Base-by-base conservation (phyloP, 2,797 vertebrate species). In the Sciurus vulgaris region DNA sequence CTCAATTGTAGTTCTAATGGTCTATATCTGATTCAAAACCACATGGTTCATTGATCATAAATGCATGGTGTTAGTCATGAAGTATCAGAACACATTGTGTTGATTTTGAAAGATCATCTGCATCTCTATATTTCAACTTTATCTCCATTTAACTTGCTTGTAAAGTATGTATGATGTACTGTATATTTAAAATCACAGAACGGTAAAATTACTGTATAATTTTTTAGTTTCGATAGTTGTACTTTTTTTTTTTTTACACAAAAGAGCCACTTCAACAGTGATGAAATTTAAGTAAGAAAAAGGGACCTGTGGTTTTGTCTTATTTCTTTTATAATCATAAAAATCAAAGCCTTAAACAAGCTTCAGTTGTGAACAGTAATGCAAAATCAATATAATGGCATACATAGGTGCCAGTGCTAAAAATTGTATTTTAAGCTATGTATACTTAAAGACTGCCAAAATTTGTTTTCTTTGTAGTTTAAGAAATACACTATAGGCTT, bases 361-460 rank as follows among this genome's bases (percentile, higher is more conserved):
- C 98, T 99, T 99, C 98, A 98, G n/a, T 98, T 98, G 98, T 99
- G 99, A 98, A 99, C 99, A 99, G 98, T 99, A 99, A 99, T 99
- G 99, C 98, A 99, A 99, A 99, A 99, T 98, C 98, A 99, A 99
- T 99, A 99, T 99, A 98, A 99, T 98, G 99, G 99, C 98, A 98
- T 99, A 99, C 98, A 99, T 99, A 98, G 99, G 98, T 98, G 98
- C 99, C 99, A 98, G 98, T 99, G 99, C 98, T 99, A 98, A 98
- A 99, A 99, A 99, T 98, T 98, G 98, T 98, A 99, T 98, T 99
- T 99, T 98, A 99, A 99, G 98, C 98, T 99, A 99, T 98, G 99
- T 99, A 98, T 99, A 99, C 98, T 99, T 98, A 99, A 99, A 99
- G 98, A 98, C 98, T 98, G 98, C 98, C 98, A 98, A 99, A 99